These are phyloP conservation scores for Pimpla rufipes DNA, from an alignment of 2,888 invertebrate species.

Conservation along the genomic window DNA sequence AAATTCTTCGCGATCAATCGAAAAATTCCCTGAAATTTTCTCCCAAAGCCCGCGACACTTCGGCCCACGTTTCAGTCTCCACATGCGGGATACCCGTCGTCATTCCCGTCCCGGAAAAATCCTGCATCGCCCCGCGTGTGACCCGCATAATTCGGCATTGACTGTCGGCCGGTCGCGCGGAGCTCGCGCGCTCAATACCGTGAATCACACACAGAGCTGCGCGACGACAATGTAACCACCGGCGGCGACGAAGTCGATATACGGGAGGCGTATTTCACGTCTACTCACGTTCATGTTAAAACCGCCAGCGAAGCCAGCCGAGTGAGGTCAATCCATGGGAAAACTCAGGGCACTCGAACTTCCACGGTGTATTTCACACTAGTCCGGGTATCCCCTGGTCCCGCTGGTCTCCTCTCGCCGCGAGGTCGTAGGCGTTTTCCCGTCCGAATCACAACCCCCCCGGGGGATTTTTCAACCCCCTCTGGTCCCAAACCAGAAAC, in stretches of 20 bases:
- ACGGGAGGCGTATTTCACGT: neutral
- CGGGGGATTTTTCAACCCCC: neutral
- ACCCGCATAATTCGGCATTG: conserved; percentile 1
- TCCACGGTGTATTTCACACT: conserved; percentile 62
- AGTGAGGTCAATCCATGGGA: conserved; percentile 64
- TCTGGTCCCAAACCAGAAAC: neutral
- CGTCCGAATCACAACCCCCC: conserved; percentile 21
- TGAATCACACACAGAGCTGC: neutral
- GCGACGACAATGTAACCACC: neutral
- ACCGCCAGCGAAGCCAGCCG: conserved; percentile 67
- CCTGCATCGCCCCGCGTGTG: neutral
- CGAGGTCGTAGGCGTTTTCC: conserved; percentile 2
- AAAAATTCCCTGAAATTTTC: no score
- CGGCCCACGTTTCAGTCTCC: no score
- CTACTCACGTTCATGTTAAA: conserved; percentile 78
- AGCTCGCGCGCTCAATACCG: neutral
- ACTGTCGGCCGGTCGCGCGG: neutral
- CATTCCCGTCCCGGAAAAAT: neutral
- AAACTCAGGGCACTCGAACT: conserved; percentile 67
- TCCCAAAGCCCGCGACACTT: no score
- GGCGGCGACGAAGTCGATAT: neutral
- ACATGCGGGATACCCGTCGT: neutral
- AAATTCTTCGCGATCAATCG: no score
- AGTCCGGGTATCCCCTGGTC: conserved; percentile 25
- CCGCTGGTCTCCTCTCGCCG: conserved; percentile 21